A percentile compares a stretch with the other conserved stretches of the same genome.
phyloP scores from a whole-genome alignment of 1,140 invertebrate species.

The Psilanteris sp. region DNA sequence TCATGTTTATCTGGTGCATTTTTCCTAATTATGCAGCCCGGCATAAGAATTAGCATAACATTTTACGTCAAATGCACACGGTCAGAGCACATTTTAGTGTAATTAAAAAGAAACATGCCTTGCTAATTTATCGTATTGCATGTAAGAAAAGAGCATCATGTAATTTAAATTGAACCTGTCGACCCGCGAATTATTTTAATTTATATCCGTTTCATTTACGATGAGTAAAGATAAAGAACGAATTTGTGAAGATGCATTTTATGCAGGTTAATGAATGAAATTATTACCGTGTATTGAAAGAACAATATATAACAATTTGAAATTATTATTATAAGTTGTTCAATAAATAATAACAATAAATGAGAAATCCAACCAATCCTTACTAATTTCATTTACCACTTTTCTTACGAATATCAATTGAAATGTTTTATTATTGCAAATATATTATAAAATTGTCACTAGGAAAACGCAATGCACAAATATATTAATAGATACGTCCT shows the following conservation, averaged over 20 bases:
- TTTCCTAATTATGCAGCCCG: constrained; percentile 33
- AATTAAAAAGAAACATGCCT: constrained; percentile 45
- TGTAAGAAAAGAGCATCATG: constrained; percentile 31
- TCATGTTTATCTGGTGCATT: constrained; percentile 30
- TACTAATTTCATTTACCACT: too few species aligned
- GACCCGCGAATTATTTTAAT: constrained; percentile 17
- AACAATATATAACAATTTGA: too few species aligned
- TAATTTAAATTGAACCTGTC: constrained; percentile 36
- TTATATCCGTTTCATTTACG: constrained; percentile 12
- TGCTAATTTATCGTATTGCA: constrained; percentile 38
- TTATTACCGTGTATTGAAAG: too few species aligned
- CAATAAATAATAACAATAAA: too few species aligned
- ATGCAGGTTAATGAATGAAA: too few species aligned
- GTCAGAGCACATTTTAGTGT: constrained; percentile 23
- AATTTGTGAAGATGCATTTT: constrained; percentile 5
- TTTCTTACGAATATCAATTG: too few species aligned
- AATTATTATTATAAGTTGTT: too few species aligned
- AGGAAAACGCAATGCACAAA: too few species aligned
- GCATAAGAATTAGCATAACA: constrained; percentile 34
- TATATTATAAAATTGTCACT: too few species aligned
- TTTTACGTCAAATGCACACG: constrained; percentile 48
- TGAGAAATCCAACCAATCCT: too few species aligned
- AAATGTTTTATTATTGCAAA: too few species aligned
- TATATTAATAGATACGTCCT: too few species aligned
- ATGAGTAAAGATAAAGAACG: constrained; percentile 7